phyloP scores from a whole-genome alignment of 2,888 invertebrate species.

The Saturnia japonica region DNA sequence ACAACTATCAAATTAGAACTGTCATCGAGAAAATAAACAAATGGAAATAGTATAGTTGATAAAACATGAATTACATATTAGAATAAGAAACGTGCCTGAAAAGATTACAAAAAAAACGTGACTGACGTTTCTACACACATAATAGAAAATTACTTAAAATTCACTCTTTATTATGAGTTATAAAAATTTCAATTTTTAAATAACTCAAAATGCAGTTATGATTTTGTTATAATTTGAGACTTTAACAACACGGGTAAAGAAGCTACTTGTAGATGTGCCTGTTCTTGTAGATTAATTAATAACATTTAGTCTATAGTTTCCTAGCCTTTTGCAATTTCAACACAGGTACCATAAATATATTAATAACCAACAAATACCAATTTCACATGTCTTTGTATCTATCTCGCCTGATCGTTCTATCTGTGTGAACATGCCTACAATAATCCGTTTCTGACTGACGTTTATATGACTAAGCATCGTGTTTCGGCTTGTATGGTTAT shows the following conservation, averaged over 20 bases:
- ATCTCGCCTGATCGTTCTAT: constrained; percentile 11
- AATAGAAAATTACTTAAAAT: no score
- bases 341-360: neutral
- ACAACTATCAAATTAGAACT: no score
- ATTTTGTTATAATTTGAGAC: no score
- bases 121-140: no score
- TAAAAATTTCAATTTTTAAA: no score
- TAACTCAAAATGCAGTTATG: no score
- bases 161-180: no score
- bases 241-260: neutral
- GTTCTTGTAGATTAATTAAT: neutral
- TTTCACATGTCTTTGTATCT: constrained; percentile 61
- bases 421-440: constrained; percentile 16
- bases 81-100: no score
- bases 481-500: constrained; percentile 15
- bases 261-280: neutral
- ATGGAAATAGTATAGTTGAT: no score
- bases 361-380: constrained; percentile 63
- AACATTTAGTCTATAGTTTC: neutral
- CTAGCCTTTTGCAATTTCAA: neutral
- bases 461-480: constrained; percentile 16
- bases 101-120: no score
- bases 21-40: no score
- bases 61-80: no score
- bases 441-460: constrained; percentile 28